A percentile compares a stretch with the other conserved stretches of the same genome.
These are phyloP conservation scores for Hippopotamus amphibius DNA, from an alignment of 2,113 vertebrate species.

Conservation along the genomic window DNA sequence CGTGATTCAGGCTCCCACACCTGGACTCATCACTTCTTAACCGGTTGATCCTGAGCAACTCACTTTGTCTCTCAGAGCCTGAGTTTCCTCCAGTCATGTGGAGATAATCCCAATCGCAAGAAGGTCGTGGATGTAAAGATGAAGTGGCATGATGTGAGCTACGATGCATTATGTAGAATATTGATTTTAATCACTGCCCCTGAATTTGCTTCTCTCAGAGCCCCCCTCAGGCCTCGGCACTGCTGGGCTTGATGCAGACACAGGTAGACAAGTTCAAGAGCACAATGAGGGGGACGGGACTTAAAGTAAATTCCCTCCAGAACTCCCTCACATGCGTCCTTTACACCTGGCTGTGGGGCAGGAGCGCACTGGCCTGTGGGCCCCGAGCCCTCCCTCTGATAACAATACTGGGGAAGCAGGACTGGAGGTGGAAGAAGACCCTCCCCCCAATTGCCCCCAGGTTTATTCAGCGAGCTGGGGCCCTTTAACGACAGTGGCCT, in stretches of 20 bases:
- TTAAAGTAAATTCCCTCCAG: neutral
- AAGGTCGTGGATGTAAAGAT: neutral
- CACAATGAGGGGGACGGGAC: rapidly evolving
- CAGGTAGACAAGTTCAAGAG: neutral
- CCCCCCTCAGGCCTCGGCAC: neutral
- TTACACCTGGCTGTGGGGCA: neutral
- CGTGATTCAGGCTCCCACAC: neutral
- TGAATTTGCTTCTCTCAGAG: neutral
- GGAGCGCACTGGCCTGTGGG: neutral
- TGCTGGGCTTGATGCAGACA: neutral
- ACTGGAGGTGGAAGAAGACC: neutral
- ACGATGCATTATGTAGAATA: neutral
- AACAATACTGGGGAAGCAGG: neutral
- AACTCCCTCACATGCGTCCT: neutral
- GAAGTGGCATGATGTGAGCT: neutral
- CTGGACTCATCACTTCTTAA: neutral
- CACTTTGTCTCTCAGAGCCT: neutral
- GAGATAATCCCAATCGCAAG: neutral
- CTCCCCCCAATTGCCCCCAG: rapidly evolving
- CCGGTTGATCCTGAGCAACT: neutral
- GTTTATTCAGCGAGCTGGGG: neutral
- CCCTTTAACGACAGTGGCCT: neutral
- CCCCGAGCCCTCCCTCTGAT: neutral
- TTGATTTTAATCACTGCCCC: neutral
- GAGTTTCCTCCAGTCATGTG: neutral